Conservation (phyloP, 2,797 vertebrate species). For the Chelon labrosus region DNA sequence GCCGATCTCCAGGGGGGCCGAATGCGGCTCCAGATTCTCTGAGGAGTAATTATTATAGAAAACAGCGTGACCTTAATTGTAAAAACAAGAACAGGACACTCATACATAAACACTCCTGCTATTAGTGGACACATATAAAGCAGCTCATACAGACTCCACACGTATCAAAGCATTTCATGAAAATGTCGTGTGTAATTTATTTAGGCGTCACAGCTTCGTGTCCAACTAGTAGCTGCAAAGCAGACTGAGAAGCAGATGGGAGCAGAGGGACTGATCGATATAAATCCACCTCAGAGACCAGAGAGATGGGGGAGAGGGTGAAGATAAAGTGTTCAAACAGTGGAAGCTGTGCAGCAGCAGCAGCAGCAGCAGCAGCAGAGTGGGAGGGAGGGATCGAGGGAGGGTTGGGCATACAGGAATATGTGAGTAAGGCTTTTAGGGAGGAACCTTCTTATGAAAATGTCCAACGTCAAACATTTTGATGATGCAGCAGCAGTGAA, state of each 20-base stretch:
- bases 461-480: too few relatives aligned
- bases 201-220: neutral
- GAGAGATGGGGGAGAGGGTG: neutral
- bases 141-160: neutral
- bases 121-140: neutral
- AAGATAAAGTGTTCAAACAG: conserved; percentile 3
- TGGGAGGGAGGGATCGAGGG: too few relatives aligned
- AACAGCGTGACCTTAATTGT: neutral
- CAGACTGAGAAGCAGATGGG: neutral
- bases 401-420: neutral
- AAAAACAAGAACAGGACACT: neutral
- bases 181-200: neutral
- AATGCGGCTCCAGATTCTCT: conserved; percentile 96
- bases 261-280: neutral
- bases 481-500: neutral
- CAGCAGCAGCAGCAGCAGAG: neutral
- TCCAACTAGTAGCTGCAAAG: neutral
- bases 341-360: conserved; percentile 4
- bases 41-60: conserved; percentile 12
- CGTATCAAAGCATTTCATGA: neutral
- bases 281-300: neutral
- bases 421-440: neutral
- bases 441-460: neutral
- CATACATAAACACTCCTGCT: too few relatives aligned
- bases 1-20: conserved; percentile 91